A percentile compares a stretch with the other conserved stretches of the same genome.
Evolutionary conservation across 2,888 invertebrate genomes (phyloP).

Genomic region (Gibbula magus): DNA sequence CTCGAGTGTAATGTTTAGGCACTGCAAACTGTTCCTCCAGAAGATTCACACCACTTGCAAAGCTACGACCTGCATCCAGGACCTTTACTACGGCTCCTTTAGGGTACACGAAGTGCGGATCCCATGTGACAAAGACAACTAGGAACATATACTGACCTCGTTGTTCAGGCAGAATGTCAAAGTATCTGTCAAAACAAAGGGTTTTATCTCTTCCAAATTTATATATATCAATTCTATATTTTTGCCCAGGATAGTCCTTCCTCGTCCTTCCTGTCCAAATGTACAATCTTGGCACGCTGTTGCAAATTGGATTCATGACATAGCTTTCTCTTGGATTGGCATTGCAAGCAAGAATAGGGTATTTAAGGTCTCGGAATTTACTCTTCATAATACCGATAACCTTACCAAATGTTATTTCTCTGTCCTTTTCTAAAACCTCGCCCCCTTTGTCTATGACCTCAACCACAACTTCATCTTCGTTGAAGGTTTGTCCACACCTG

Average conservation of each 20-base stretch:
- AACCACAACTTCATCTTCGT: constrained; percentile 41
- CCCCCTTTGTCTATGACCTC: constrained; percentile 18
- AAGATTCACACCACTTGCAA: constrained; percentile 25
- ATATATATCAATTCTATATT: neutral
- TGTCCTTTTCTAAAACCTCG: neutral
- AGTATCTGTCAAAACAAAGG: constrained; percentile 14
- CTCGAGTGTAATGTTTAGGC: constrained; percentile 18
- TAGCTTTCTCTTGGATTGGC: neutral
- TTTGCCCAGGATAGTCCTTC: neutral
- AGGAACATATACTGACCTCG: constrained; percentile 47
- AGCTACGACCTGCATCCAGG: constrained; percentile 32
- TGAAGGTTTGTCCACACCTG: constrained; percentile 40
- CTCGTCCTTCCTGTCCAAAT: neutral
- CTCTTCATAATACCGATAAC: neutral
- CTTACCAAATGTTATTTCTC: neutral
- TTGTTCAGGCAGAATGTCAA: constrained; percentile 40
- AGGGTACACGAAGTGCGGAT: constrained; percentile 44
- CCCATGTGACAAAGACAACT: constrained; percentile 51
- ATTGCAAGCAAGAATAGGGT: neutral
- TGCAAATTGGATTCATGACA: neutral
- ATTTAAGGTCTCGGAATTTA: neutral
- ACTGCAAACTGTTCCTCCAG: constrained; percentile 29
- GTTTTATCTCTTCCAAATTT: constrained; percentile 23
- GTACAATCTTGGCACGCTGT: neutral
- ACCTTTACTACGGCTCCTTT: constrained; percentile 49